A percentile compares a stretch with the other conserved stretches of the same genome.
These are phyloP conservation scores for Emberiza fucata DNA, from an alignment of 2,113 vertebrate species.

Conservation along the genomic window DNA sequence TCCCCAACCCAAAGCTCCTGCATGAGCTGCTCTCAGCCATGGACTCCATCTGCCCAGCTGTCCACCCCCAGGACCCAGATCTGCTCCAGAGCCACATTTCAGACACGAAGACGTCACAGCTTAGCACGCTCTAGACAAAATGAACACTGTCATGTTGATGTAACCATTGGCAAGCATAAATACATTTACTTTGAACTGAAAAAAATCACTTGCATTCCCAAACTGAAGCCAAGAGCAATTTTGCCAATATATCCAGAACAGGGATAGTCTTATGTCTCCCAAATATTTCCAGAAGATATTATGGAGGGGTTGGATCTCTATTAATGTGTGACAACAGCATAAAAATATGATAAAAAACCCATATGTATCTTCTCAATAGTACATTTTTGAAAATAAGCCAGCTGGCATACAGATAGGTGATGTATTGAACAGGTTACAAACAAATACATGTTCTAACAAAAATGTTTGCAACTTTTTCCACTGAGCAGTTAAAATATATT, in stretches of 20 bases:
- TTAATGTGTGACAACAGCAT: background rate
- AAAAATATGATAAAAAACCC: background rate
- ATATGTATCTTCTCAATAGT: background rate
- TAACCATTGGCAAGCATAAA: constrained; percentile 7
- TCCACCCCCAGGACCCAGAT: background rate
- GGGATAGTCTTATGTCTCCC: background rate
- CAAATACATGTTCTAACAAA: background rate
- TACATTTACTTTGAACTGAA: background rate
- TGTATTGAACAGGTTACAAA: constrained; percentile 35
- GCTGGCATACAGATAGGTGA: background rate
- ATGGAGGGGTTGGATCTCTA: background rate
- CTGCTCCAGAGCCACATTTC: background rate
- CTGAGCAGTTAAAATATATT: constrained; percentile 1
- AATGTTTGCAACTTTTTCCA: constrained; percentile 20
- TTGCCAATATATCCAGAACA: background rate
- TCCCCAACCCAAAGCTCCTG: accelerated
- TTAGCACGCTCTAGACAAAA: background rate
- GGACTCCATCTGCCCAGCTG: background rate
- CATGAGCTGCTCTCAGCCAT: accelerated
- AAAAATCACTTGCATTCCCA: background rate
- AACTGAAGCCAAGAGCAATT: constrained; percentile 24
- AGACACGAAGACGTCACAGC: background rate
- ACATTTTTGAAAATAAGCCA: background rate
- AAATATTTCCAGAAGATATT: background rate
- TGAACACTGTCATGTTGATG: background rate